Base-by-base conservation (phyloP, 1,140 invertebrate genomes). In the Lamellibrachia luymesi region DNA sequence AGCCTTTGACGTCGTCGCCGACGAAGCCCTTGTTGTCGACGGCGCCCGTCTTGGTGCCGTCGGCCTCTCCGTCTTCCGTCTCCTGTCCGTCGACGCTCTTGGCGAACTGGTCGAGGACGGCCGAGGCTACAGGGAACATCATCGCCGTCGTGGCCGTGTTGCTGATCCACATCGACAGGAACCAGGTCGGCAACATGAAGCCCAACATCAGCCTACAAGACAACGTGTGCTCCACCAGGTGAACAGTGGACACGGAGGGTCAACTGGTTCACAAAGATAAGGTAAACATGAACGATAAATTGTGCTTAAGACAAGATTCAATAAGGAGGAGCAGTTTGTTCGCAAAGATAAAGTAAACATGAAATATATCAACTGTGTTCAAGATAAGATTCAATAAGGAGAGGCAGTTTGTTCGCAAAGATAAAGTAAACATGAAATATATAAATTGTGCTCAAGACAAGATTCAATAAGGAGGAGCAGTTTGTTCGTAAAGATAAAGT, bases 81-180 rank as follows among this genome's bases (percentile, higher is more conserved):
- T 80, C 52, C 0, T 8, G 52, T 56, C 52, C 64, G 64, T 80
- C 64, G 17, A 80, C 64, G 64, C 64, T 80, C 64, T 80, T 80
- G 64, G 64, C 7, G 64, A 80, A 80, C 64, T 95, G 94, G 50
- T 94, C 90, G 22, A 96, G 94, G 17, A 96, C 95, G n/a, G 95
- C 96, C 50, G 94, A 93, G 17, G 95, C 95, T 64, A 96, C 95
- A 2, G 96, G 96, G 13, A 96, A 93, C 96, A 96, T 96, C 95
- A 96, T 95, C 49, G 96, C 95, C 50, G 96, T 95, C 22, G 96
- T 95, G 89, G 96, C 96, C 5, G 96, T 95, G 93, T 96, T 96
- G 90, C 94, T 95, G 91, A 96, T 96, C 95, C 96, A 96, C 96
- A 96, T 96, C 7, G 96, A 96, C n/a, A 96, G 94, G 93, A 96